phyloP scores from a whole-genome alignment of 2,797 vertebrate genomes.

The Numenius phaeopus region DNA sequence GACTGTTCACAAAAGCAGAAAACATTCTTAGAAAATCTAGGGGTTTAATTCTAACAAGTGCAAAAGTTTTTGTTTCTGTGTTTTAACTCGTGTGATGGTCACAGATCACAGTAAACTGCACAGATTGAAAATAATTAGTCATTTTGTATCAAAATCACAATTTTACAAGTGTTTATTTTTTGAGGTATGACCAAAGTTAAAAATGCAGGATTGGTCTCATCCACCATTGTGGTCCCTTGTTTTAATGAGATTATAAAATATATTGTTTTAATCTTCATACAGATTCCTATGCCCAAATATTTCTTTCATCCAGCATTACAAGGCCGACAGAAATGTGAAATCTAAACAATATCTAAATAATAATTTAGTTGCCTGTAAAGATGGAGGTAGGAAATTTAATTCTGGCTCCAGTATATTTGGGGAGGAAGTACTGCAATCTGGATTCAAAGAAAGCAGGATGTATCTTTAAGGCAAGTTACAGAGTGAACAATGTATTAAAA shows the following conservation, averaged over 20 bases:
- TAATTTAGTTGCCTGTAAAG: not conserved
- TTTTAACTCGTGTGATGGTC: not conserved
- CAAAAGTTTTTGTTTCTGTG: not conserved
- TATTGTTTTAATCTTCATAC: not conserved
- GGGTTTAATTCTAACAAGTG: not conserved
- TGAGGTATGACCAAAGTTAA: not conserved
- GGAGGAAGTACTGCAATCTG: not conserved
- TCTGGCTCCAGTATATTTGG: not conserved
- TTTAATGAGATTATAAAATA: not conserved
- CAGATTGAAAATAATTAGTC: not conserved
- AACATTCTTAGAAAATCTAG: not conserved
- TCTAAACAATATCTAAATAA: not conserved
- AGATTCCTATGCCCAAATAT: not conserved
- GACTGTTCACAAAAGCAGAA: not conserved
- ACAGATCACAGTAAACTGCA: not conserved
- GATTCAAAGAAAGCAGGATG: not conserved
- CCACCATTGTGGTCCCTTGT: not conserved
- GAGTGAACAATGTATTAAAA: not conserved
- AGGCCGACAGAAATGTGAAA: not conserved
- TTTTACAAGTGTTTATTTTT: not conserved
- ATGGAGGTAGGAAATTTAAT: not conserved
- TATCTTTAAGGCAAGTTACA: not conserved
- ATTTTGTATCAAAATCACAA: not conserved
- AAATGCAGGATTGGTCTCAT: not conserved
- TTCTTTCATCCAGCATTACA: not conserved